phyloP scores from a whole-genome alignment of 2,888 invertebrate species.

The Dione vanillae region DNA sequence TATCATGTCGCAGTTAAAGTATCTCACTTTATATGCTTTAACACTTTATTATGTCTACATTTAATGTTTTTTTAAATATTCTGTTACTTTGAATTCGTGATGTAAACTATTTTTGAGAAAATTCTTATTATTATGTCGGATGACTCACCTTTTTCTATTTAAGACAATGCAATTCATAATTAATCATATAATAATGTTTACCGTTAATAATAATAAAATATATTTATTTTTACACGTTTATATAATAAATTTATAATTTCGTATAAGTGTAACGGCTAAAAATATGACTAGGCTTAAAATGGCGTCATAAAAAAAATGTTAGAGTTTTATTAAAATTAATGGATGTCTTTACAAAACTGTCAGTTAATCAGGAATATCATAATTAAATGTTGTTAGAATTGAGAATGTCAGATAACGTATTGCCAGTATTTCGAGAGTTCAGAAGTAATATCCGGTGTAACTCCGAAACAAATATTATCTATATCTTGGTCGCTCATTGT shows the following conservation, averaged over 20 bases:
- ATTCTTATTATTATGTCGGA: too few relatives aligned
- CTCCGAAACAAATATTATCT: slow-evolving; percentile 36
- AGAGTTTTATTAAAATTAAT: background rate
- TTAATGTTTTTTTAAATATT: background rate
- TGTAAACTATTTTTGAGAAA: rapidly evolving
- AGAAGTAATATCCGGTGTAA: slow-evolving; percentile 34
- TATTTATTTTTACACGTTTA: too few relatives aligned
- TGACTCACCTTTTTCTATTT: too few relatives aligned
- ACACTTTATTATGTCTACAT: too few relatives aligned
- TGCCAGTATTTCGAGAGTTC: slow-evolving; percentile 8
- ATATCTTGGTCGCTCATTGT: slow-evolving; percentile 19
- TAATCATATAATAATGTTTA: too few relatives aligned
- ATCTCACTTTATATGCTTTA: background rate
- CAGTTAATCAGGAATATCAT: background rate
- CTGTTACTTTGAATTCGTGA: background rate
- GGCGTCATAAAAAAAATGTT: background rate
- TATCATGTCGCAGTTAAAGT: background rate
- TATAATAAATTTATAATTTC: too few relatives aligned
- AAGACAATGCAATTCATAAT: too few relatives aligned
- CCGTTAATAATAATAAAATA: too few relatives aligned
- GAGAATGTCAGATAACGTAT: slow-evolving; percentile 1
- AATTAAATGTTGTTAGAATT: too few relatives aligned
- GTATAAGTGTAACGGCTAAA: too few relatives aligned
- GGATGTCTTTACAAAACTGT: background rate
- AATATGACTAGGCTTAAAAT: too few relatives aligned